Conservation (phyloP, 2,113 vertebrate genomes). For the Pholis gunnellus region DNA sequence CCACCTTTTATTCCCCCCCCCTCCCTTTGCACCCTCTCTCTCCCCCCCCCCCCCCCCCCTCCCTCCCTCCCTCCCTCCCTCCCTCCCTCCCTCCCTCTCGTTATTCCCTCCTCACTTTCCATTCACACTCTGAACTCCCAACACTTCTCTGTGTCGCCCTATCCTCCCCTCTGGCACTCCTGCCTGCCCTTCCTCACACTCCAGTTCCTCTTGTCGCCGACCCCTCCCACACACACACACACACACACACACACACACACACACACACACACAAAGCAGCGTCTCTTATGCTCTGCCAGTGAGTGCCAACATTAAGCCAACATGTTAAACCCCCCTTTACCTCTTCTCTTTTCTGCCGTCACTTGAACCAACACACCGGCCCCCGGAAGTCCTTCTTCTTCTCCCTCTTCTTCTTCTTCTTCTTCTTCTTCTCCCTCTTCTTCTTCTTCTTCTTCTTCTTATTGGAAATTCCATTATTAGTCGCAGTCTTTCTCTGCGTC, state of each 20-base stretch:
- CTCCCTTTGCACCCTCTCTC: background rate
- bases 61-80: conserved; percentile 27
- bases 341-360: conserved; percentile 43
- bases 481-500: conserved; percentile 1
- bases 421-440: background rate
- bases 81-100: background rate
- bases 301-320: conserved; percentile 66
- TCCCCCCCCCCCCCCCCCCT: too few relatives aligned
- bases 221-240: conserved; percentile 2
- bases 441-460: background rate
- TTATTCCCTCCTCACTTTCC: conserved; percentile 57
- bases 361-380: conserved; percentile 40
- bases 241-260: conserved; percentile 52
- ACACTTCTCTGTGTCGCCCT: conserved; percentile 79
- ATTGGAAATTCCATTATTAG: conserved; percentile 16
- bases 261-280: conserved; percentile 52
- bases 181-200: conserved; percentile 67
- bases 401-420: background rate
- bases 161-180: conserved; percentile 51
- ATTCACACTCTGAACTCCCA: conserved; percentile 82
- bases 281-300: conserved; percentile 48
- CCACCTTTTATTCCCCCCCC: conserved; percentile 70
- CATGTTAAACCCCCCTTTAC: conserved; percentile 49
- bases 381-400: conserved; percentile 27
- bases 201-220: conserved; percentile 42